Evolutionary conservation across 1,140 invertebrate genomes (phyloP), one percentile per base, ranked within the genome.

Genomic region (Pogonomyrmex californicus): DNA sequence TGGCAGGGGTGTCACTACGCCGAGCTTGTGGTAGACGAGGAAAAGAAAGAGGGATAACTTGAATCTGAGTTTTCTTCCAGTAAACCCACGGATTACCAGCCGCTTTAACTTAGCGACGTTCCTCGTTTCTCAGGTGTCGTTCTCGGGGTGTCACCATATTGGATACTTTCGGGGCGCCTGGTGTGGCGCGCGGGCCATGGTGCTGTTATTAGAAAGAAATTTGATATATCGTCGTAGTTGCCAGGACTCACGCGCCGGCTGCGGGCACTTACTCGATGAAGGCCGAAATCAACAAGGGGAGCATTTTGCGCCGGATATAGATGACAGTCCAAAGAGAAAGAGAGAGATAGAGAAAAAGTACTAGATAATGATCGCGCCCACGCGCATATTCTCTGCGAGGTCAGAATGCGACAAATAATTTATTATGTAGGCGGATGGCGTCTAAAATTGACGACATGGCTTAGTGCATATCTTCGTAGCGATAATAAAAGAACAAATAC

Each of bases 81-180:
- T 94, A 94, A 94, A 90, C 88, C 92, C 14, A 49, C 12, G 90
- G 93, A 94, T 94, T 94, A 94, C 90, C 73, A 63, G 88, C 65
- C 91, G 92, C 93, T 93, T 93, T 94, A 93, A 92, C 92, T 93
- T 91, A 91, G 82, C 88, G 87, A 77, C 85, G 89, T 75, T 79
- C 90, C 91, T 94, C 93, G 91, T 94, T 93, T 94, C 91, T 94
- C 92, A 93, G 92, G 87, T 93, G 92, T 91, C 91, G 87, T 91
- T 91, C 87, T 79, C 77, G 54, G 86, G 86, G 90, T 91, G 92
- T 92, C 93, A 91, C 91, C 91, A 93, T 94, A 94, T 94, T 94
- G 91, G 92, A 93, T 91, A 91, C 87, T 90, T 93, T 90, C 89
- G 54, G 44, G 51, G 36, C 33, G 54, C 41, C 23, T 38, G 71